A percentile compares a stretch with the other conserved stretches of the same genome.
Conservation (phyloP, 2,113 vertebrate genomes). For the Pelvicachromis taeniatus region DNA sequence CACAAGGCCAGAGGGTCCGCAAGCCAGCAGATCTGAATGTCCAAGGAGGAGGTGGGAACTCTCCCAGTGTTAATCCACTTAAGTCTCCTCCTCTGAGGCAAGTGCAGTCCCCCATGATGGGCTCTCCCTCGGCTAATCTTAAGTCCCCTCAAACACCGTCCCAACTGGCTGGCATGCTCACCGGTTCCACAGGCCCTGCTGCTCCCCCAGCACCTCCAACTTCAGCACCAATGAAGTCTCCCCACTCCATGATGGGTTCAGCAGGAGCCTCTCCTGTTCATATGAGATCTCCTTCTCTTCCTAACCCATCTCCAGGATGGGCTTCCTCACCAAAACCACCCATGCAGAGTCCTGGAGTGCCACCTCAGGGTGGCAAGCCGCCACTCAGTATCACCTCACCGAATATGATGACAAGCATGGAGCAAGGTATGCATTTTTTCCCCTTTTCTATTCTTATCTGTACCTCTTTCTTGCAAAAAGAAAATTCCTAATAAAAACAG, state of each 20-base stretch:
- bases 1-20: constrained; percentile 80
- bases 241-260: constrained; percentile 92
- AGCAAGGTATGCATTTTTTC: constrained; percentile 77
- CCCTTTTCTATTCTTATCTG: background rate
- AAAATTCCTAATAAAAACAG: background rate
- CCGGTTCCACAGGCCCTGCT: constrained; percentile 82
- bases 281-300: constrained; percentile 98
- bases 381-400: constrained; percentile 94
- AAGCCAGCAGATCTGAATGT: constrained; percentile 89
- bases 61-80: constrained; percentile 93
- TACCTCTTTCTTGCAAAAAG: background rate
- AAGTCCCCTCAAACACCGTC: constrained; percentile 98
- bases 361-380: constrained; percentile 85
- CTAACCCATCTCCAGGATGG: constrained; percentile 96
- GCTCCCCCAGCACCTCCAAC: constrained; percentile 82
- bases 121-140: constrained; percentile 95
- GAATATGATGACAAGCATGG: constrained; percentile 91
- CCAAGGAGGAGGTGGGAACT: constrained; percentile 87
- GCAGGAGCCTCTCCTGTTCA: constrained; percentile 98
- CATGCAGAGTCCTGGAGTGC: constrained; percentile 94
- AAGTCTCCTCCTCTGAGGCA: constrained; percentile 97
- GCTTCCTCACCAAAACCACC: constrained; percentile 97
- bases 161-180: constrained; percentile 95
- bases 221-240: constrained; percentile 94
- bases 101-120: constrained; percentile 97